Percentiles rank a stretch among this genome's conserved stretches.
phyloP scores from a whole-genome alignment of 2,888 invertebrate genomes.

The Priocnemis perturbator region DNA sequence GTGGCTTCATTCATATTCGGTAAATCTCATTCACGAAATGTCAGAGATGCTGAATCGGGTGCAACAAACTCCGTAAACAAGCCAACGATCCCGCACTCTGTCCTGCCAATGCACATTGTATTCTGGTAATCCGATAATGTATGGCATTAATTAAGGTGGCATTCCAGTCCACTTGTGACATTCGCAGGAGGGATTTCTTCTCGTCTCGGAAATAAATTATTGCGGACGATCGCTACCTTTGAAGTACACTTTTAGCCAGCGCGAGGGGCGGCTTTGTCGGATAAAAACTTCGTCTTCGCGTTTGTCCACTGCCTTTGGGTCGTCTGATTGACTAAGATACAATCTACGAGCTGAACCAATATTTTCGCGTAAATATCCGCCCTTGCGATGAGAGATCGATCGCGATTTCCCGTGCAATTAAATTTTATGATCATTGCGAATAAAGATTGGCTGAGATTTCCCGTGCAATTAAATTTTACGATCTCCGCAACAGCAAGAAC shows the following conservation, averaged over 20 bases:
- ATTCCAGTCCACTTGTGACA: slow-evolving; percentile 31
- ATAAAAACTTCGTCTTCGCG: not conserved
- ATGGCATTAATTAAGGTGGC: slow-evolving; percentile 51
- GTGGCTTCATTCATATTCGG: slow-evolving; percentile 14
- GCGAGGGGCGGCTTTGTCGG: too few species aligned
- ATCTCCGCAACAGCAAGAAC: too few species aligned
- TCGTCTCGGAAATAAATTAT: slow-evolving; percentile 33
- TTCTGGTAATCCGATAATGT: slow-evolving; percentile 48
- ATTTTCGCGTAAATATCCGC: slow-evolving; percentile 15
- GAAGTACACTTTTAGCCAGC: slow-evolving; percentile 17
- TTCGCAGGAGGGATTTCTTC: slow-evolving; percentile 26
- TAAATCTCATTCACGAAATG: slow-evolving; percentile 32
- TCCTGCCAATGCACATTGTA: slow-evolving; percentile 28
- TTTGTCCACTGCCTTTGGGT: slow-evolving; percentile 4
- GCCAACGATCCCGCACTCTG: slow-evolving; percentile 11
- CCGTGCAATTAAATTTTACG: too few species aligned
- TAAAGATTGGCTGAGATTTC: too few species aligned
- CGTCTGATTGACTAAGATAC: slow-evolving; percentile 19
- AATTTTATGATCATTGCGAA: too few species aligned
- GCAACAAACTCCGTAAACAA: slow-evolving; percentile 37
- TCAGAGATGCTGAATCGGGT: slow-evolving; percentile 26
- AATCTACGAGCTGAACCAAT: slow-evolving; percentile 14
- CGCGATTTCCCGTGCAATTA: too few species aligned
- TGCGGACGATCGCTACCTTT: slow-evolving; percentile 25
- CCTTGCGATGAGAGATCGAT: not conserved